phyloP scores from a whole-genome alignment of 2,888 invertebrate species.

The Napeogenes inachia region DNA sequence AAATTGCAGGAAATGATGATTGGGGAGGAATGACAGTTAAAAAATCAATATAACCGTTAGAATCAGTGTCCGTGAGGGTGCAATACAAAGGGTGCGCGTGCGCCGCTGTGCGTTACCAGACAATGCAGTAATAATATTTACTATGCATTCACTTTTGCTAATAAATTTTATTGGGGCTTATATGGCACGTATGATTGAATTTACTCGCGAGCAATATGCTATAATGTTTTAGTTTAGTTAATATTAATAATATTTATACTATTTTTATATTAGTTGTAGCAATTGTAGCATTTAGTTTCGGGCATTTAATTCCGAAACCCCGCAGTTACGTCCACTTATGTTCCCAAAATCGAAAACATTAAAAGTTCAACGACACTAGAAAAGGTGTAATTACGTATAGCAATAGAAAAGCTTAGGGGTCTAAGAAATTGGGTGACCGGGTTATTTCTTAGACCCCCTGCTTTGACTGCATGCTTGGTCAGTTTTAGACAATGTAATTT shows the following conservation, averaged over 20 bases:
- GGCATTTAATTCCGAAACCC: constrained; percentile 53
- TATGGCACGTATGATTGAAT: neutral
- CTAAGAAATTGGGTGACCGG: constrained; percentile 70
- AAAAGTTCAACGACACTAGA: constrained; percentile 66
- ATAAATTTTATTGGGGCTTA: constrained; percentile 23
- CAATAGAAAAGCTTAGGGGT: constrained; percentile 47
- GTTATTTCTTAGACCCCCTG: constrained; percentile 62
- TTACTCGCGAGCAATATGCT: neutral
- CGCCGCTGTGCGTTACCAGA: constrained; percentile 53
- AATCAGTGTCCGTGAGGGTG: constrained; percentile 69
- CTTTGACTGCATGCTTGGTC: constrained; percentile 65
- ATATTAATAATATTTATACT: too few relatives aligned
- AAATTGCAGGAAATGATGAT: constrained; percentile 19
- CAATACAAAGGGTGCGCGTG: constrained; percentile 50
- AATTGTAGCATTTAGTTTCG: constrained; percentile 31
- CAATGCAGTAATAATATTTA: constrained; percentile 25
- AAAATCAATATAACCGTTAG: constrained; percentile 75
- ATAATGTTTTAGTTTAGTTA: too few relatives aligned
- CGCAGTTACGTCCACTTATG: constrained; percentile 61
- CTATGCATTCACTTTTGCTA: constrained; percentile 33
- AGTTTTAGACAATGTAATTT: constrained; percentile 67
- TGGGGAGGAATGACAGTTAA: constrained; percentile 63
- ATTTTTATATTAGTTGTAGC: constrained; percentile 11
- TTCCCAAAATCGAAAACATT: constrained; percentile 59
- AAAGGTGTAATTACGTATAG: constrained; percentile 67